These are phyloP conservation scores for Rhabdophis nuchalis DNA, from an alignment of 2,797 vertebrate species.

Conservation along the genomic window DNA sequence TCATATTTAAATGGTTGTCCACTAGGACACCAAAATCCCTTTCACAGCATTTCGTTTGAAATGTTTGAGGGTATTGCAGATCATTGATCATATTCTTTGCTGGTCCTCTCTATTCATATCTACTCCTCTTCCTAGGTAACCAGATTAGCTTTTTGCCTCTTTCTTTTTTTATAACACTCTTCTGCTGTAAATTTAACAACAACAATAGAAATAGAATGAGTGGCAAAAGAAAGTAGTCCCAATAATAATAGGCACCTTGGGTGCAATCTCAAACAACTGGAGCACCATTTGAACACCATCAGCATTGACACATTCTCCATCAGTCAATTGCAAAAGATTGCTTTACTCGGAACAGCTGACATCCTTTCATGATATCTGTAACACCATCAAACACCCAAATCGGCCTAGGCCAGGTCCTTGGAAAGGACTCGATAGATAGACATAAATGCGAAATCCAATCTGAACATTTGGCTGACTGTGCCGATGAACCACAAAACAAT, in stretches of 20 bases:
- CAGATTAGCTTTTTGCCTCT: neutral
- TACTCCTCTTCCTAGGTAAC: neutral
- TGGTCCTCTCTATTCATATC: neutral
- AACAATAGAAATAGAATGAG: neutral
- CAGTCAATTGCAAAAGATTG: neutral
- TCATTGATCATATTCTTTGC: neutral
- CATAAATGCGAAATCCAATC: neutral
- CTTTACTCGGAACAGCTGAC: neutral
- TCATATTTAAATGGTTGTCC: too few relatives aligned
- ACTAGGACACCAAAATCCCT: too few relatives aligned
- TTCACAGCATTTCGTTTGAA: too few relatives aligned
- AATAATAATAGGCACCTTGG: neutral
- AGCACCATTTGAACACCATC: neutral
- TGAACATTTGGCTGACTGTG: neutral
- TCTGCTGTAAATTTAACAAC: neutral
- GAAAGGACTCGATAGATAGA: neutral
- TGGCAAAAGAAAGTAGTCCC: neutral
- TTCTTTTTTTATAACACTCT: neutral
- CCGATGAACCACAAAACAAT: neutral
- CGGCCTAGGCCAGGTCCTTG: neutral
- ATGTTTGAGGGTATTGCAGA: neutral
- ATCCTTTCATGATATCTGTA: neutral
- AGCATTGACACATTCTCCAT: neutral
- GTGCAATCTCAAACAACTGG: neutral
- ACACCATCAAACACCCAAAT: neutral